Base-by-base conservation (phyloP, 2,113 vertebrate genomes). In the Gymnogyps californianus region DNA sequence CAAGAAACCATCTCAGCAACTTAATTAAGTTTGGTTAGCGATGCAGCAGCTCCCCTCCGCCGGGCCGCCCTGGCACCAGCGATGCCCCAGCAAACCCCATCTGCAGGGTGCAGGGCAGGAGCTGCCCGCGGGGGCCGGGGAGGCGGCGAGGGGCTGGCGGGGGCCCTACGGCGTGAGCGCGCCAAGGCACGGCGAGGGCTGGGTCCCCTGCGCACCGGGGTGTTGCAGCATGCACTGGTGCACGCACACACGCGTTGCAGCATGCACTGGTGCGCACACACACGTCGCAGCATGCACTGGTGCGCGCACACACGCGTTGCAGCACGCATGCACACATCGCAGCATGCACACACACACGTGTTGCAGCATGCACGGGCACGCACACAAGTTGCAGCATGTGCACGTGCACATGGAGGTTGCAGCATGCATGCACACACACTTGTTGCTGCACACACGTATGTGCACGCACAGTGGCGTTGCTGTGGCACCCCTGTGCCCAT, bases 391-490 rank as follows among this genome's bases (percentile, higher is more conserved):
- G 38, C 38, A 38, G 38, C 38, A 38, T 38, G 38, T 8, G 38
- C 38, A 8, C 38, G n/a, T n/a, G n/a, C n/a, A n/a, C n/a, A n/a
- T n/a, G n/a, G n/a, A n/a, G n/a, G 38, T 38, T 38, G 38, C 38
- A 38, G 38, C 38, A 38, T 38, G 38, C 20, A 4, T 8, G 38
- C 38, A 8, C 38, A 38, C 38, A 8, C 38, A 38, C 38, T 38
- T 38, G 38, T 38, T 8, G 38, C 38, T 38, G 38, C 10, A 3
- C 57, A 29, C 71, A 9, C 8, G 3, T 19, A 3, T 4, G 32
- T 4, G 34, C 25, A 2, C 0, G 11, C 11, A 6, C 6, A 0
- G 16, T 1, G 38, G 52, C 70, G 6, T 11, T 2, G 40, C 65
- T 4, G 31, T 11, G 32, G 22, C 42, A 24, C 20, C 65, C 31